Evolutionary conservation across 1,140 invertebrate genomes (phyloP).

Genomic region (Muscidifurax raptorellus): DNA sequence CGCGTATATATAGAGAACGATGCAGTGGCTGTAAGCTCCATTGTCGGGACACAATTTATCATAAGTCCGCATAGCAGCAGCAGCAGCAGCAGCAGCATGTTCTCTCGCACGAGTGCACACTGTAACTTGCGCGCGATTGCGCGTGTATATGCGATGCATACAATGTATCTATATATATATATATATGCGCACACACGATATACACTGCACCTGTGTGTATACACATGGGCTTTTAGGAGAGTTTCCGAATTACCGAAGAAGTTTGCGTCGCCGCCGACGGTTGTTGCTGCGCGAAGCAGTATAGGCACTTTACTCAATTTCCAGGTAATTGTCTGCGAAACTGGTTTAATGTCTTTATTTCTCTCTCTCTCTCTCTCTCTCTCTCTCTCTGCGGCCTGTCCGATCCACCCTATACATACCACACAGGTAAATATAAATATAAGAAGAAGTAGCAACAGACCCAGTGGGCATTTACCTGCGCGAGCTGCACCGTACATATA

Average conservation of each 20-base stretch:
- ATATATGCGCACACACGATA: background rate
- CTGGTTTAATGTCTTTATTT: too few species aligned
- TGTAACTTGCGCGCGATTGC: background rate
- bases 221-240: background rate
- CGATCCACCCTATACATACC: too few species aligned
- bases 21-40: conserved; percentile 46
- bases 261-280: background rate
- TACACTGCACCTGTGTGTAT: too few species aligned
- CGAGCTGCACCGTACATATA: too few species aligned
- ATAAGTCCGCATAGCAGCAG: conserved; percentile 44
- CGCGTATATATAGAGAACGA: background rate
- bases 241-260: background rate
- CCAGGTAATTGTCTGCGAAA: too few species aligned
- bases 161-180: too few species aligned
- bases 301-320: background rate
- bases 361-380: too few species aligned
- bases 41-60: conserved; percentile 62
- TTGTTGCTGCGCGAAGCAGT: background rate
- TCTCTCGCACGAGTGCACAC: background rate
- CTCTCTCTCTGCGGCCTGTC: too few species aligned
- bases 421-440: too few species aligned
- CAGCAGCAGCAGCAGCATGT: background rate
- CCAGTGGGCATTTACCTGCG: too few species aligned
- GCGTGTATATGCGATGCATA: too few species aligned
- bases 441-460: too few species aligned